Evolutionary conservation across 2,113 vertebrate genomes (phyloP).

Genomic region (Lota lota): DNA sequence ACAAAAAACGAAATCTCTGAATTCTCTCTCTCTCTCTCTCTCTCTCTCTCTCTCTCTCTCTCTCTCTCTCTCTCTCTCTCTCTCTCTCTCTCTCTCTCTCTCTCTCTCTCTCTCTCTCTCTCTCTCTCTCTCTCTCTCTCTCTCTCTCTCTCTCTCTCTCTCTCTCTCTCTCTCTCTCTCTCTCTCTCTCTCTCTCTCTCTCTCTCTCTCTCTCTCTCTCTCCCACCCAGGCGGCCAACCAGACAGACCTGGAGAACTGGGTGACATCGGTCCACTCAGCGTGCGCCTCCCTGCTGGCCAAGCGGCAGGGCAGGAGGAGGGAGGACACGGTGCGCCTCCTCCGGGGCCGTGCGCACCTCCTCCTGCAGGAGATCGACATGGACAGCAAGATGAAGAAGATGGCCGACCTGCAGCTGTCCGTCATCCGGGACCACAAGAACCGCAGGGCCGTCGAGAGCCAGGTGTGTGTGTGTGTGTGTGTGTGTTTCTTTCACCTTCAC

Average conservation of each 20-base stretch:
- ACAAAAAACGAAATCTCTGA: too few relatives aligned
- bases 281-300: constrained; percentile 83
- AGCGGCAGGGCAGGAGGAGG: constrained; percentile 75
- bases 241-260: constrained; percentile 88
- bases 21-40: too few relatives aligned
- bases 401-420: constrained; percentile 84
- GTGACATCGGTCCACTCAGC: constrained; percentile 87
- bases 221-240: constrained; percentile 76
- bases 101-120: too few relatives aligned
- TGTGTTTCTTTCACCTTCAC: neutral
- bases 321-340: constrained; percentile 83
- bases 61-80: too few relatives aligned
- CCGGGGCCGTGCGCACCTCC: constrained; percentile 76
- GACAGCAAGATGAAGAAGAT: constrained; percentile 91
- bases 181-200: too few relatives aligned
- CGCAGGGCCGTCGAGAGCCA: constrained; percentile 87
- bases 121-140: too few relatives aligned
- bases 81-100: too few relatives aligned
- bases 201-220: neutral
- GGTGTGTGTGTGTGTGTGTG: constrained; percentile 57
- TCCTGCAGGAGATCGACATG: constrained; percentile 88
- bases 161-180: too few relatives aligned
- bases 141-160: too few relatives aligned
- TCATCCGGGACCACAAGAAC: constrained; percentile 83
- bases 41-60: too few relatives aligned